These are phyloP conservation scores for Pseudomyrmex gracilis DNA, from an alignment of 1,140 invertebrate species.

Conservation along the genomic window DNA sequence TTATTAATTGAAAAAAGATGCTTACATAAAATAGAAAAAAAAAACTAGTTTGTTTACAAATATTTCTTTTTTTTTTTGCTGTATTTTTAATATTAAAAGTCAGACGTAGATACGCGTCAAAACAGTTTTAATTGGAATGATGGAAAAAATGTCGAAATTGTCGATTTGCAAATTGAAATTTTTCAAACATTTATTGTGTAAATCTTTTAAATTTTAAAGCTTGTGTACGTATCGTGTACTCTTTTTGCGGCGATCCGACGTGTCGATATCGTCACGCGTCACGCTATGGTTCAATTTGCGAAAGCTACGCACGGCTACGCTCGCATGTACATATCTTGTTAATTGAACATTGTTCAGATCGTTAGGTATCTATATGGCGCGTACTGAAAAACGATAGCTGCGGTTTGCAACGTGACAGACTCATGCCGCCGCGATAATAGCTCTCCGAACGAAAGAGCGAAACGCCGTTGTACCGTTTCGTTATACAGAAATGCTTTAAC, in stretches of 20 bases:
- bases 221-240: background rate
- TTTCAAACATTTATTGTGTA: slow-evolving; percentile 1
- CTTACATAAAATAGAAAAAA: no score
- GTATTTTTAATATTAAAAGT: background rate
- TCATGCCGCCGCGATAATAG: slow-evolving; percentile 26
- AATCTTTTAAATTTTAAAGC: slow-evolving; percentile 1
- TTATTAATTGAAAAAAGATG: background rate
- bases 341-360: slow-evolving; percentile 55
- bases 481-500: slow-evolving; percentile 36
- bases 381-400: slow-evolving; percentile 51
- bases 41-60: no score
- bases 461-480: background rate
- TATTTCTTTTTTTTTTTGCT: no score
- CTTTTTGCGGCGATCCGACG: slow-evolving; percentile 16
- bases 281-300: slow-evolving; percentile 18
- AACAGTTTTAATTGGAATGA: slow-evolving; percentile 6
- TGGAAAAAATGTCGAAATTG: background rate
- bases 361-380: slow-evolving; percentile 30
- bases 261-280: slow-evolving; percentile 33
- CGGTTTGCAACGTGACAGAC: slow-evolving; percentile 43
- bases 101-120: background rate
- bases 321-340: slow-evolving; percentile 37
- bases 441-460: slow-evolving; percentile 36
- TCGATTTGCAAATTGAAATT: slow-evolving; percentile 19
- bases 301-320: slow-evolving; percentile 27